Conservation (phyloP, 2,888 invertebrate species). For the Lepidochrysops patricia region DNA sequence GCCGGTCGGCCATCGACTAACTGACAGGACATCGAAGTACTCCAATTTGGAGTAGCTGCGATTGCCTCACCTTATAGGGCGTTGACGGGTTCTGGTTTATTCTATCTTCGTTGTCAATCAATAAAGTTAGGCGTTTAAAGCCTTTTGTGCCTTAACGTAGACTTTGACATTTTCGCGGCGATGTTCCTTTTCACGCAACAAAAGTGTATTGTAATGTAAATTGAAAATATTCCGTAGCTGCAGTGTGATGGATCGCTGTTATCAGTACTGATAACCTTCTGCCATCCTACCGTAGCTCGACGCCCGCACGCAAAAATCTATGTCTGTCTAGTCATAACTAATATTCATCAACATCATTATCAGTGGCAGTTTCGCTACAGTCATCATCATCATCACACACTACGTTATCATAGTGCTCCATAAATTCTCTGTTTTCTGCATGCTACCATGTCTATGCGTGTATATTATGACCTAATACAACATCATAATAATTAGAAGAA, state of each 20-base stretch:
- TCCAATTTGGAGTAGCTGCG: no score
- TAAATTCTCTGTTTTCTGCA: not conserved
- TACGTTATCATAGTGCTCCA: not conserved
- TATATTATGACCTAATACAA: no score
- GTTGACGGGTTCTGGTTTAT: no score
- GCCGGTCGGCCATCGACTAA: not conserved
- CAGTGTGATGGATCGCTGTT: conserved; percentile 64
- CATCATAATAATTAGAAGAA: no score
- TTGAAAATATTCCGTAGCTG: conserved; percentile 51
- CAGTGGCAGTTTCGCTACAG: not conserved
- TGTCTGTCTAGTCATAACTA: not conserved
- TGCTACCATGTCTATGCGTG: no score
- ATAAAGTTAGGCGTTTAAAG: no score
- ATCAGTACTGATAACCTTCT: conserved; percentile 66
- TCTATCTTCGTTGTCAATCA: no score
- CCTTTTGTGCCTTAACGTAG: no score
- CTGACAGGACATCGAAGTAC: no score
- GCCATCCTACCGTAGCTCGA: conserved; percentile 31
- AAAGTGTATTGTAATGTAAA: conserved; percentile 19
- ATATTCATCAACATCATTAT: not conserved
- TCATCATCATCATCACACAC: not conserved
- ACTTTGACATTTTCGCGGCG: no score
- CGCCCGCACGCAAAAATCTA: conserved; percentile 35
- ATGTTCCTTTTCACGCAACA: not conserved
- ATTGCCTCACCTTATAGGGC: no score